Conservation (phyloP, 2,113 vertebrate species). For the Alethe castanea region DNA sequence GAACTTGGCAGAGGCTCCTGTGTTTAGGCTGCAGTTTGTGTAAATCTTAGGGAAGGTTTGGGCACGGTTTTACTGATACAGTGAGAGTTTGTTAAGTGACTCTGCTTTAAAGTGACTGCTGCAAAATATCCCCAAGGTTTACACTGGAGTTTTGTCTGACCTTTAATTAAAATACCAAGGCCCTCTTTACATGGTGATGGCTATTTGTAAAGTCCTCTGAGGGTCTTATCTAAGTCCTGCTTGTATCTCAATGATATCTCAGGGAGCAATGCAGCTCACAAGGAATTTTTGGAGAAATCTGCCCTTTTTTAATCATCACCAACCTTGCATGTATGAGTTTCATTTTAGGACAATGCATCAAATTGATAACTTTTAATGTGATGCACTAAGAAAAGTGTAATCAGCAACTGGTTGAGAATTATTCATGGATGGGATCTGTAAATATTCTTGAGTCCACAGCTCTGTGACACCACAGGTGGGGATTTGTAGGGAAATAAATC, state of each 20-base stretch:
- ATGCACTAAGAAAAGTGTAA: not conserved
- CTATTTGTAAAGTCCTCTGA: not conserved
- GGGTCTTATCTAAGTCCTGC: not conserved
- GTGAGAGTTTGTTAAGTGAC: not conserved
- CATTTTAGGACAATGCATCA: not conserved
- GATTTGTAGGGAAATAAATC: not conserved
- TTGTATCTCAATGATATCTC: not conserved
- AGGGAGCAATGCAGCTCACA: not conserved
- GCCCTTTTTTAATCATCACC: not conserved
- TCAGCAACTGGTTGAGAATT: not conserved
- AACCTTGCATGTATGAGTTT: not conserved
- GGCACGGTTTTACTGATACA: not conserved
- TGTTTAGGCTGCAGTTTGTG: not conserved
- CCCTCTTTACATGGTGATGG: not conserved
- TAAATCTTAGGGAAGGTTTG: not conserved
- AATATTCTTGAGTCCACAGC: not conserved
- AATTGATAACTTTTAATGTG: not conserved
- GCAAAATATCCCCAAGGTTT: slow-evolving; percentile 19
- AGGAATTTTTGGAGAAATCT: not conserved
- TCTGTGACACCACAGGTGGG: not conserved
- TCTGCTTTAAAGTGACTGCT: slow-evolving; percentile 9
- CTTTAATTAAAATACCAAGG: slow-evolving; percentile 66
- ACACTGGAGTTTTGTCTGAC: slow-evolving; percentile 15
- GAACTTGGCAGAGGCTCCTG: not conserved
- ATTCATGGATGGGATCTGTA: not conserved